A percentile compares a stretch with the other conserved stretches of the same genome.
phyloP scores from a whole-genome alignment of 2,888 invertebrate species.

The Protonemura montana region DNA sequence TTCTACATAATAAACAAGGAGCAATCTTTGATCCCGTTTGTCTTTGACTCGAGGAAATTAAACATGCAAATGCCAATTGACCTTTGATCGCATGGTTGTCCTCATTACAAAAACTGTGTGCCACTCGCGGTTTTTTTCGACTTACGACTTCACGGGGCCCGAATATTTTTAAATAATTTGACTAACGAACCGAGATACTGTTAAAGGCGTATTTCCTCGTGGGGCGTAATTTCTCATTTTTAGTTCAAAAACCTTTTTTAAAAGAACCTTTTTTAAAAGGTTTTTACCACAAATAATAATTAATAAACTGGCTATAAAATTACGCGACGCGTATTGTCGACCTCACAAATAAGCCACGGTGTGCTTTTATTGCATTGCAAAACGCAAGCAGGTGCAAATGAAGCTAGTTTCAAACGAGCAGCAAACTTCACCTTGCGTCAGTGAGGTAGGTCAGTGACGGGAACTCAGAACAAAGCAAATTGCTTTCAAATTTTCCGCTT shows the following conservation, averaged over 20 bases:
- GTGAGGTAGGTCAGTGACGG: neutral
- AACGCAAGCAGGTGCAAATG: neutral
- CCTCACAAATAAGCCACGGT: neutral
- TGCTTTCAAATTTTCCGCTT: neutral
- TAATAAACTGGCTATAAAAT: neutral
- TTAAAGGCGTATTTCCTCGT: neutral
- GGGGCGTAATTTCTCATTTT: neutral
- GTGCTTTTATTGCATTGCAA: neutral
- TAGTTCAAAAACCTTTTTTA: neutral
- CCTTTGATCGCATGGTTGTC: neutral
- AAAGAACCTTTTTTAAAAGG: neutral
- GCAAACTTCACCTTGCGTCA: neutral
- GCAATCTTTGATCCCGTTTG: neutral
- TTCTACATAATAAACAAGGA: neutral
- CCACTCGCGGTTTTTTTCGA: neutral
- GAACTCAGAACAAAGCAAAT: neutral
- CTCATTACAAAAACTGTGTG: slow-evolving; percentile 4
- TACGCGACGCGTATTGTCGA: neutral
- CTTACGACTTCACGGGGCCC: neutral
- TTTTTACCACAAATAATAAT: neutral
- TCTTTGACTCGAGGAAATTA: neutral
- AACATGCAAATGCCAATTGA: slow-evolving; percentile 4
- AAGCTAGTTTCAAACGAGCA: neutral
- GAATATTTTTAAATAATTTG: neutral
- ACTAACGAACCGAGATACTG: neutral